Evolutionary conservation across 2,797 vertebrate species (phyloP).

Genomic region (Karalla daura): DNA sequence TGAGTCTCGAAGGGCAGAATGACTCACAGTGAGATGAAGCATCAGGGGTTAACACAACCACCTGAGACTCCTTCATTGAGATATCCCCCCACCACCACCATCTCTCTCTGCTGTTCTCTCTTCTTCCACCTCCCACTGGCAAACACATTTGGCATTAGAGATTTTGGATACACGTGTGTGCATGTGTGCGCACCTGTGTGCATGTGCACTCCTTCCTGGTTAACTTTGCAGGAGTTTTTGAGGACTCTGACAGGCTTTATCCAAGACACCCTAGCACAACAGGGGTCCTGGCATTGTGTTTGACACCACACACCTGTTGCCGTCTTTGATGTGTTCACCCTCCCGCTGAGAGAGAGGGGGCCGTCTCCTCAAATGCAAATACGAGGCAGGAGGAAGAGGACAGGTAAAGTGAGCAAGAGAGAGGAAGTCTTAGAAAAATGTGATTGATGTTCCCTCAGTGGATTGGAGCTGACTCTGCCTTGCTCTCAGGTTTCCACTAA

Average conservation of each 20-base stretch:
- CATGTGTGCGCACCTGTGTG: conserved; percentile 15
- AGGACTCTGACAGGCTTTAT: conserved; percentile 79
- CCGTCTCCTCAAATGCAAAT: conserved; percentile 76
- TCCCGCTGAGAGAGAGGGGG: conserved; percentile 66
- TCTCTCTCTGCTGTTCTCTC: conserved; percentile 15
- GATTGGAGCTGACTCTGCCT: conserved; percentile 60
- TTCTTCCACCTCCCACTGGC: conserved; percentile 44
- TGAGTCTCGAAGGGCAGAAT: conserved; percentile 61
- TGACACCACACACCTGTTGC: conserved; percentile 81
- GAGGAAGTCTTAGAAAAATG: conserved; percentile 66
- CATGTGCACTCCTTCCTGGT: conserved; percentile 35
- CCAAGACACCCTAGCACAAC: conserved; percentile 65
- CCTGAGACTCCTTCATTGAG: conserved; percentile 61
- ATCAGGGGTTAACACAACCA: conserved; percentile 72
- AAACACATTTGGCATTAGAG: conserved; percentile 51
- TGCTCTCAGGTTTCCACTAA: conserved; percentile 59
- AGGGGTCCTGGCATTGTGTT: conserved; percentile 77
- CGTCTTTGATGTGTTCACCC: conserved; percentile 74
- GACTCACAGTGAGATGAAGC: conserved; percentile 66
- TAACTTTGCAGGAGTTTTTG: conserved; percentile 72
- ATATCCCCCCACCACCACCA: conserved; percentile 11
- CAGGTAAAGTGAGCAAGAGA: conserved; percentile 59
- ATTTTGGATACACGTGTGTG: conserved; percentile 45
- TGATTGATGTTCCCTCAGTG: conserved; percentile 76
- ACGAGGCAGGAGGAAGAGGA: conserved; percentile 61